Evolutionary conservation across 1,140 invertebrate genomes (phyloP).

Genomic region (Brachionus sp.): DNA sequence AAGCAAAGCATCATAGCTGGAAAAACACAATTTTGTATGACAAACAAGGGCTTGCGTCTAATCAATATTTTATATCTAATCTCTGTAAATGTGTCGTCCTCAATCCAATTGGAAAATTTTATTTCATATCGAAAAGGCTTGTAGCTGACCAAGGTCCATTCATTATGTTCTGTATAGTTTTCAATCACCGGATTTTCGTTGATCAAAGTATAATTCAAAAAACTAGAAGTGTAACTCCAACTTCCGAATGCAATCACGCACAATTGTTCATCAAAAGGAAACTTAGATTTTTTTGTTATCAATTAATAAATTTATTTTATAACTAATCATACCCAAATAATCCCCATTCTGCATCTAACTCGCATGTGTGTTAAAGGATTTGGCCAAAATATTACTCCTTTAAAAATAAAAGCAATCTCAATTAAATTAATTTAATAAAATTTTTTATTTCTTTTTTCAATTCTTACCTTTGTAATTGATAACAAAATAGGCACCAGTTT

Average conservation of each 20-base stretch:
- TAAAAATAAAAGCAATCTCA: not conserved
- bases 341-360: conserved; percentile 43
- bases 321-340: conserved; percentile 13
- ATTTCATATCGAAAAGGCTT: conserved; percentile 13
- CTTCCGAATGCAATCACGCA: conserved; percentile 34
- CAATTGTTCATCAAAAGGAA: conserved; percentile 45
- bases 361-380: conserved; percentile 41
- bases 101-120: conserved; percentile 37
- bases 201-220: conserved; percentile 42
- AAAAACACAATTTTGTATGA: conserved; percentile 43
- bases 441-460: no score
- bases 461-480: conserved; percentile 10
- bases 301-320: not conserved
- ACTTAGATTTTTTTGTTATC: not conserved
- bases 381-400: conserved; percentile 45
- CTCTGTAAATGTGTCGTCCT: conserved; percentile 38
- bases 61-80: conserved; percentile 34
- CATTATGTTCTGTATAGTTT: conserved; percentile 44
- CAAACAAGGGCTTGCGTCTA: conserved; percentile 34
- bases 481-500: conserved; percentile 2
- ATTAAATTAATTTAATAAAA: not conserved
- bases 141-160: conserved; percentile 35
- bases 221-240: conserved; percentile 28
- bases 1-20: conserved; percentile 38
- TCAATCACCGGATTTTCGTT: conserved; percentile 25